Evolutionary conservation across 1,140 invertebrate genomes (phyloP).

Genomic region (Pomacea maculata): DNA sequence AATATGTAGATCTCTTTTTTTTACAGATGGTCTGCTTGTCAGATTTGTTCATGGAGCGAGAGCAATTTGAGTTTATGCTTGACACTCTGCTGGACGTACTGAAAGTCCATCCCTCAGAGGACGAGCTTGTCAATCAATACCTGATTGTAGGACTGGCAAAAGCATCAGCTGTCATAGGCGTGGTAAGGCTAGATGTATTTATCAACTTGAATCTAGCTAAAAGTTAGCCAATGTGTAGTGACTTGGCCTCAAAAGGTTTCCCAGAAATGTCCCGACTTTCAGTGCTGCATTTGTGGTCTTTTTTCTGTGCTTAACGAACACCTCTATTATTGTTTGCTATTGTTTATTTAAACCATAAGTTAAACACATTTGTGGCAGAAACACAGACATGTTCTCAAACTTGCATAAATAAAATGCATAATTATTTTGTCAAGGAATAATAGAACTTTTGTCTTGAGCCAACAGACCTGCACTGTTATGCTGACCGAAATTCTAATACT

Average conservation of each 20-base stretch:
- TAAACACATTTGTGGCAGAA: no score
- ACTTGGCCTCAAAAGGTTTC: no score
- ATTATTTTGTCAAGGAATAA: background rate
- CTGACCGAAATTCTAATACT: background rate
- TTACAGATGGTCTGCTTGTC: conserved; percentile 71
- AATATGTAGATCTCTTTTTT: background rate
- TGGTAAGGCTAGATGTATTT: conserved; percentile 43
- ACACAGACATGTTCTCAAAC: background rate
- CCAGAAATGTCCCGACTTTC: no score
- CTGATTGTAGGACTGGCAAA: conserved; percentile 77
- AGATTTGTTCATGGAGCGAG: conserved; percentile 76
- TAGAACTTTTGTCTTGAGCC: no score
- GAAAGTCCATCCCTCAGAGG: conserved; percentile 73
- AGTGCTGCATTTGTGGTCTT: no score
- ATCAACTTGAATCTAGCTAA: background rate
- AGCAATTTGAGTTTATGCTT: conserved; percentile 80
- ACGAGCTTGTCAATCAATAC: conserved; percentile 78
- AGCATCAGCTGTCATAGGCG: conserved; percentile 73
- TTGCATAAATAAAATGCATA: background rate
- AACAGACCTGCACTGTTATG: background rate
- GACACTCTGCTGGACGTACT: conserved; percentile 74
- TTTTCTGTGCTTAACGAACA: no score
- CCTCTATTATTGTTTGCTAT: no score
- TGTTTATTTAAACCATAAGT: no score
- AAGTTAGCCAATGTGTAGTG: no score